Evolutionary conservation across 2,797 vertebrate species (phyloP), one percentile per base, ranked within the genome.

Genomic region (Moxostoma hubbsi): DNA sequence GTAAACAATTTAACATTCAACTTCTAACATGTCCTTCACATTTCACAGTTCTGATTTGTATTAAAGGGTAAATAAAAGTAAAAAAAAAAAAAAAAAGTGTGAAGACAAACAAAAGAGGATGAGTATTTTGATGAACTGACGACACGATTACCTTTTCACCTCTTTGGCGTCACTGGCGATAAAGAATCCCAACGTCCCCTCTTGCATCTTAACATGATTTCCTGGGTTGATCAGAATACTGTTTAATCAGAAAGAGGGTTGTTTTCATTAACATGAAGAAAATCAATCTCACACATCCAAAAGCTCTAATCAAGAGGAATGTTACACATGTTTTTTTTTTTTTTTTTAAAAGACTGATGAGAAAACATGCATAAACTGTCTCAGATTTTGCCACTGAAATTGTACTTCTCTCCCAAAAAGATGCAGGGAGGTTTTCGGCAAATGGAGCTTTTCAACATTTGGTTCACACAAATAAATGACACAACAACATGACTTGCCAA

Each of bases 121-220:
- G 51, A 13, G 10, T 16, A 53, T 24, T 43, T 49, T 51, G 54
- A 69, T 24, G 7, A n/a, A 61, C 11, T 57, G 50, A 16, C 59
- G 46, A 68, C 36, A 53, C 8, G 11, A 67, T 93, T 95, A 99
- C 98, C 98, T 96, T 95, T 99, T 99, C 67, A 99, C 98, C 96
- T 99, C 98, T 96, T 99, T 99, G 93, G 98, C 97, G 90, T 99
- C 98, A 87, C 98, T 99, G 94, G 98, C 98, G 88, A 99, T 99
- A 94, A 99, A 99, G 94, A 99, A 99, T 91, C 98, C 98, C 93
- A 99, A 94, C 80, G 98, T 99, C 89, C 98, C 98, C 90, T 99
- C 98, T 92, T 99, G 96, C 94, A 99, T 96, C 94, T 97, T 99
- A 86, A 99, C 96, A 0, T 99, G 97, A 90, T 99, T 99, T 82